A percentile compares a stretch with the other conserved stretches of the same genome.
phyloP scores from a whole-genome alignment of 2,113 vertebrate genomes.

The Leucopsar rothschildi region DNA sequence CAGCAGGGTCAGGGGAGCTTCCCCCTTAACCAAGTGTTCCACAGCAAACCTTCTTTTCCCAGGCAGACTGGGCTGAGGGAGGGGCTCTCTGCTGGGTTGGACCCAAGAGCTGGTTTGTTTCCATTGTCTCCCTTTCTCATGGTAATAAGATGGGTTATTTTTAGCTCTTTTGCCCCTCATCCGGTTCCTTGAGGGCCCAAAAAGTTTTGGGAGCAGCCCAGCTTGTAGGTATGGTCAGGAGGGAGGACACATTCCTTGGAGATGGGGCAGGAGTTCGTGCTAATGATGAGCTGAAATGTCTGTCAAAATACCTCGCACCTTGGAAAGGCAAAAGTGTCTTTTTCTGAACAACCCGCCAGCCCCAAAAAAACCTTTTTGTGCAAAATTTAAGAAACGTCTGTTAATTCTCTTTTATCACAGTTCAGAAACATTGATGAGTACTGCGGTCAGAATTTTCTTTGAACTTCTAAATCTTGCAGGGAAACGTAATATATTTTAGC shows the following conservation, averaged over 20 bases:
- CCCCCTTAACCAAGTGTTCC: accelerated
- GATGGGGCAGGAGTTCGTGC: accelerated
- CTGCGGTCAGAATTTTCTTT: background rate
- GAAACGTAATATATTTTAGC: background rate
- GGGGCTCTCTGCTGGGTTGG: accelerated
- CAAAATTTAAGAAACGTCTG: background rate
- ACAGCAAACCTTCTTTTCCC: background rate
- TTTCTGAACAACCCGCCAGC: background rate
- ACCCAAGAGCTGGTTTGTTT: background rate
- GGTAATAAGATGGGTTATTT: background rate
- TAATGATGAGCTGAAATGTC: background rate
- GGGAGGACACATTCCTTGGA: background rate
- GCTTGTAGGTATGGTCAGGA: background rate
- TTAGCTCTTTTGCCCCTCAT: background rate
- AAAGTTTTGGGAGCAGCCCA: background rate
- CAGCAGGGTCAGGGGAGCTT: background rate
- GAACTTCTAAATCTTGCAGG: background rate
- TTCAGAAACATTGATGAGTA: background rate
- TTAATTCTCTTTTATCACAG: background rate
- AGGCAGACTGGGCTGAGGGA: background rate
- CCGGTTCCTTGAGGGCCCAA: accelerated
- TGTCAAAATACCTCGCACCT: background rate
- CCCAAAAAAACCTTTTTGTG: accelerated
- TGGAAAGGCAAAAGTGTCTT: background rate
- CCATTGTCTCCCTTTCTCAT: background rate